Percentiles rank a stretch among this genome's conserved stretches.
phyloP scores from a whole-genome alignment of 1,140 invertebrate genomes.

The Cecropterus lyciades region DNA sequence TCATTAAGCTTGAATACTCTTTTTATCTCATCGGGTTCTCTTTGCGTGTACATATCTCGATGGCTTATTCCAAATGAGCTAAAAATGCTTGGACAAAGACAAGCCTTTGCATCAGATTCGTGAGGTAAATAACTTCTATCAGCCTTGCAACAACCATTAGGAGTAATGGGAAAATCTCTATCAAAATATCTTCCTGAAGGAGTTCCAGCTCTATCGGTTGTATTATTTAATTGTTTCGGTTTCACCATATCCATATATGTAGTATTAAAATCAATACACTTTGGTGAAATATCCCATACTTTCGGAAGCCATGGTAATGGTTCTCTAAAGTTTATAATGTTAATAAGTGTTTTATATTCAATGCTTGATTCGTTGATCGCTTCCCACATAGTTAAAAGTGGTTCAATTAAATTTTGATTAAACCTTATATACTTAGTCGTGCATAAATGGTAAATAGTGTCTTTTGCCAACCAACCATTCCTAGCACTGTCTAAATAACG shows the following conservation, averaged over 20 bases:
- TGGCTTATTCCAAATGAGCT: slow-evolving; percentile 65
- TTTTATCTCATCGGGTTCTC: slow-evolving; percentile 51
- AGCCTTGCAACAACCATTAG: slow-evolving; percentile 56
- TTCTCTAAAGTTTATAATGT: slow-evolving; percentile 64
- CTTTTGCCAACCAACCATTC: slow-evolving; percentile 61
- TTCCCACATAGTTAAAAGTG: slow-evolving; percentile 61
- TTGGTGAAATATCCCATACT: slow-evolving; percentile 55
- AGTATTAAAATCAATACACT: slow-evolving; percentile 63
- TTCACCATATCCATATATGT: slow-evolving; percentile 73
- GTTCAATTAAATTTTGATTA: slow-evolving; percentile 62
- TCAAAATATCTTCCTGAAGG: slow-evolving; percentile 72
- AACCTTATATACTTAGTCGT: slow-evolving; percentile 61
- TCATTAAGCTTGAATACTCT: slow-evolving; percentile 64
- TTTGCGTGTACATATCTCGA: slow-evolving; percentile 67
- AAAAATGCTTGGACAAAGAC: slow-evolving; percentile 61
- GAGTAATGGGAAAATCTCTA: slow-evolving; percentile 61
- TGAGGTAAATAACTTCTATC: slow-evolving; percentile 59
- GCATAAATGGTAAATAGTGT: slow-evolving; percentile 61
- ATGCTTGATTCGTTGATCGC: slow-evolving; percentile 61
- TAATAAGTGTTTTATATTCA: slow-evolving; percentile 69
- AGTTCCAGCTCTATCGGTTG: slow-evolving; percentile 53
- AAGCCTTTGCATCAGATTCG: slow-evolving; percentile 65
- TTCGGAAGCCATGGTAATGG: slow-evolving; percentile 61
- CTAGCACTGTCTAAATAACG: not conserved
- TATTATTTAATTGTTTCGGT: slow-evolving; percentile 46